Evolutionary conservation across 2,113 vertebrate genomes (phyloP).

Genomic region (Carassius carassius): DNA sequence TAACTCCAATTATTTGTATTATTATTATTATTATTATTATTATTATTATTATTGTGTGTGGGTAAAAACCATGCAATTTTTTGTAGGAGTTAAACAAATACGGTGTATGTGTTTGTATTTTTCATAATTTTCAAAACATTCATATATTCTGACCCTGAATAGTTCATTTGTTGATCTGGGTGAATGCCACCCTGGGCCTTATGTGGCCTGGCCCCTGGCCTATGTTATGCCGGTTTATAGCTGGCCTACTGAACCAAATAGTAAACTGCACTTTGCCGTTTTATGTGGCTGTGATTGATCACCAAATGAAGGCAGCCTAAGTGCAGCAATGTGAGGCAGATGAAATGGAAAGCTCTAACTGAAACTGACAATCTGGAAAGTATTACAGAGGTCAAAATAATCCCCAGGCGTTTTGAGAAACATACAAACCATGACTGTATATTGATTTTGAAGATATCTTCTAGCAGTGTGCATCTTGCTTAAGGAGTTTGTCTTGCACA

Average conservation of each 20-base stretch:
- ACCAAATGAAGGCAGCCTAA: conserved; percentile 48
- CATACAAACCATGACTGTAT: conserved; percentile 35
- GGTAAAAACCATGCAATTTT: neutral
- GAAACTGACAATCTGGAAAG: conserved; percentile 37
- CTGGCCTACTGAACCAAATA: conserved; percentile 32
- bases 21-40: too few relatives aligned
- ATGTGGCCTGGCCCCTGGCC: neutral
- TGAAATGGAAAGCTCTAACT: conserved; percentile 38
- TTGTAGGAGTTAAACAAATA: neutral
- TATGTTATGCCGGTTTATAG: neutral
- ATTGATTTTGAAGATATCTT: conserved; percentile 41
- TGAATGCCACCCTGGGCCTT: neutral
- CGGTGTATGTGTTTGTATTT: neutral
- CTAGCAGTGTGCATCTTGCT: neutral
- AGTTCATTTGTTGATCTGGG: neutral
- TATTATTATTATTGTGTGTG: neutral
- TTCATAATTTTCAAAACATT: neutral
- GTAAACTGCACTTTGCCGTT: conserved; percentile 36
- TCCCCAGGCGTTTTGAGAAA: conserved; percentile 12
- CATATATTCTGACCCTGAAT: neutral
- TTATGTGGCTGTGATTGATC: conserved; percentile 42
- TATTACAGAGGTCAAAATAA: conserved; percentile 47
- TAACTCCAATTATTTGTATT: too few relatives aligned
- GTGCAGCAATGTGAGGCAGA: conserved; percentile 34
- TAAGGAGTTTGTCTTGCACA: neutral